Base-by-base conservation (phyloP, 1,140 invertebrate genomes). In the Eupristina koningsbergeri region DNA sequence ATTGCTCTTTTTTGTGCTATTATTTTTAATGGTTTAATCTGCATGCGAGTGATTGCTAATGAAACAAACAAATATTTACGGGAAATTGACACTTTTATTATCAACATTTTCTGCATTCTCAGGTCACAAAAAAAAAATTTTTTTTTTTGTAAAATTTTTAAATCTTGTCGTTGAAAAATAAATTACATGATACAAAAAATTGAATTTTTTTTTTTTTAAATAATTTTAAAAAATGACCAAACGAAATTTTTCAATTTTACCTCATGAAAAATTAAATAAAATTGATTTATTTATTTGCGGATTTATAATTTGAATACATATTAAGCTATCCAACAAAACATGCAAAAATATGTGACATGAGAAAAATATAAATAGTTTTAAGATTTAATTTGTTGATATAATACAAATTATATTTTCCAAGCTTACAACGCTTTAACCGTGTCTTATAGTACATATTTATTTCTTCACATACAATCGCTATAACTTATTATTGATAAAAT, bases 321-420 rank as follows among this genome's bases (percentile, higher is more conserved):
- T 36, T 36, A 36, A 67, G 17, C 34, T 31, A 67, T 67, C 8
- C 36, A 71, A 36, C 41, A 71, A 71, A 71, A 64, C 6, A 17
- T n/a, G 19, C 17, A 71, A 36, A 71, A 31, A 39, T 36, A 36
- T 41, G 22, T 22, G 7, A 0, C 22, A 6, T n/a, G 36, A 71
- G 36, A 41, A 71, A 71, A 71, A 71, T 71, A 41, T 71, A 71
- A 71, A 71, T 71, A 71, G 67, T 41, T 41, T 71, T n/a, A n/a
- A 71, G 67, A 71, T 71, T 71, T 71, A 71, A 71, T 71, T 71
- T 71, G 36, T 41, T 71, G 67, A 71, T 71, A 71, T 15, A 36
- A 71, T 71, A 71, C 67, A 41, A 71, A 71, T 71, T 22, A n/a
- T 71, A 71, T 71, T 71, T n/a, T 36, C 41, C 26, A 36, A 71